Conservation (phyloP, 2,797 vertebrate species). For the Vireo griseus region DNA sequence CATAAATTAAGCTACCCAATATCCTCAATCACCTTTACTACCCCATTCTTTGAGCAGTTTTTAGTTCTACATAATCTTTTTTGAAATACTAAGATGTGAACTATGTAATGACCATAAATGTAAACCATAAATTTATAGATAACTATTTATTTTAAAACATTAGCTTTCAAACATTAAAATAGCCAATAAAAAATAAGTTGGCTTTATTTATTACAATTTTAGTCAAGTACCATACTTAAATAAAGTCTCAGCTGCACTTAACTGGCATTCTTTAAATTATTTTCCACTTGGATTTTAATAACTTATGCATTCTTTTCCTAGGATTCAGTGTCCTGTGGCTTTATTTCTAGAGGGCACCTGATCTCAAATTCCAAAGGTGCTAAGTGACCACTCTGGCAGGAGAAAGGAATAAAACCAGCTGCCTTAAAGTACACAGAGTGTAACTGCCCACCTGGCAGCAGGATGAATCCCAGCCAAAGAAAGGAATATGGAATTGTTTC, state of each 20-base stretch:
- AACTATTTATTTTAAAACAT: neutral
- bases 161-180: neutral
- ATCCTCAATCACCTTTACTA: neutral
- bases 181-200: neutral
- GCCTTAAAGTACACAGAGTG: rapidly evolving
- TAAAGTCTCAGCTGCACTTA: neutral
- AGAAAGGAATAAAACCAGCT: neutral
- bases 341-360: neutral
- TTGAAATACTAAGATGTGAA: neutral
- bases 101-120: neutral
- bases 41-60: neutral
- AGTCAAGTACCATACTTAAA: neutral
- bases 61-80: neutral
- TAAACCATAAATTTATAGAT: neutral
- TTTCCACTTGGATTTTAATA: neutral
- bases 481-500: neutral
- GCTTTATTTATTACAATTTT: neutral
- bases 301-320: neutral
- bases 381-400: neutral
- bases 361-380: neutral
- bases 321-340: neutral
- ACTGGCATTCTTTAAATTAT: neutral
- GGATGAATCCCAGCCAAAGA: neutral
- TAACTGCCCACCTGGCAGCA: neutral
- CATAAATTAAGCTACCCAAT: neutral